Percentiles rank a stretch among this genome's conserved stretches.
Conservation (phyloP, 2,888 invertebrate genomes). For the Apodemia zela region DNA sequence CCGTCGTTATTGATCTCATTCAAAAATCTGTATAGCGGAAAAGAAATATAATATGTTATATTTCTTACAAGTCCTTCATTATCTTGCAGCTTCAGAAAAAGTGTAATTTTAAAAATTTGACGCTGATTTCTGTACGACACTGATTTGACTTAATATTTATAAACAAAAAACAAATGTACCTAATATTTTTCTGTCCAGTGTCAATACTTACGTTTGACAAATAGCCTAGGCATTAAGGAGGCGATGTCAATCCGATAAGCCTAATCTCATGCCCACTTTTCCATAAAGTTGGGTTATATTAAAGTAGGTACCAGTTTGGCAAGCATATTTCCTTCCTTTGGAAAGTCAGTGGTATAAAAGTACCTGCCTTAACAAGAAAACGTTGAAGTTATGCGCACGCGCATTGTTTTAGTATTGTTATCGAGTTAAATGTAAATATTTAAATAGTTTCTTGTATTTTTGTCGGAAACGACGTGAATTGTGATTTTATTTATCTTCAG, state of each 20-base stretch:
- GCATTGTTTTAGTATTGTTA: slow-evolving; percentile 19
- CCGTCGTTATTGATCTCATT: no score
- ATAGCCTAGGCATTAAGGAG: no score
- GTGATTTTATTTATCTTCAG: slow-evolving; percentile 11
- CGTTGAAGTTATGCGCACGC: slow-evolving; percentile 14
- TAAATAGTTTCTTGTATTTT: slow-evolving; percentile 18
- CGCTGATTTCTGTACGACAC: no score
- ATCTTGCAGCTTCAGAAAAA: no score
- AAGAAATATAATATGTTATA: no score
- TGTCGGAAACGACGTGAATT: slow-evolving; percentile 9
- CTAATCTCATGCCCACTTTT: not conserved
- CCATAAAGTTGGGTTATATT: not conserved
- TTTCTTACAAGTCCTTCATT: no score
- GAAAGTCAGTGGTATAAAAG: not conserved
- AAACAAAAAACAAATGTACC: no score
- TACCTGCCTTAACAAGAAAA: slow-evolving; percentile 15
- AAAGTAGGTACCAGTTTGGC: not conserved
- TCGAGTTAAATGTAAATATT: slow-evolving; percentile 21
- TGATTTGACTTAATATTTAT: no score
- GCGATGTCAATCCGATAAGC: not conserved
- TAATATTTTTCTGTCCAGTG: no score
- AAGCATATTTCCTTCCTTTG: not conserved
- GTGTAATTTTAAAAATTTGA: no score
- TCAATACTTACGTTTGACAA: not conserved
- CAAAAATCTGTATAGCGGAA: no score